These are phyloP conservation scores for Brachyhypopomus gauderio DNA, from an alignment of 2,113 vertebrate genomes.

Conservation along the genomic window DNA sequence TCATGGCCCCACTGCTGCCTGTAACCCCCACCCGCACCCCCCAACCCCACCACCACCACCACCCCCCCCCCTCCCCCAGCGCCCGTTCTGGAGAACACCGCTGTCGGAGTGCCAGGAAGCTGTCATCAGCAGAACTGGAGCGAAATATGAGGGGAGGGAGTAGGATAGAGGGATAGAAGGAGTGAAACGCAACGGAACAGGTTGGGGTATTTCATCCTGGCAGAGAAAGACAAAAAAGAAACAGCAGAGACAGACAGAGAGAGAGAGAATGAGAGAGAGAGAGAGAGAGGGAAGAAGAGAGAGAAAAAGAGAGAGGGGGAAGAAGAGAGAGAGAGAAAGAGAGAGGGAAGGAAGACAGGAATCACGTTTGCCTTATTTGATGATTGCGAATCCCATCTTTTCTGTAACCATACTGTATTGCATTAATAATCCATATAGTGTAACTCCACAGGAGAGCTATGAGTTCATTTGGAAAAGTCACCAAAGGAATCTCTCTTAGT, in stretches of 20 bases:
- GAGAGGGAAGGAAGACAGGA: constrained; percentile 23
- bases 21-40: constrained; percentile 46
- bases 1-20: constrained; percentile 72
- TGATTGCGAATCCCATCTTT: constrained; percentile 26
- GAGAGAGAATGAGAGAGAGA: constrained; percentile 59
- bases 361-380: neutral
- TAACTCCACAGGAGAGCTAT: neutral
- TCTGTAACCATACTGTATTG: constrained; percentile 17
- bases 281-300: constrained; percentile 42
- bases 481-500: neutral
- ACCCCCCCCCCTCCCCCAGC: constrained; percentile 41
- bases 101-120: constrained; percentile 65
- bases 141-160: constrained; percentile 38
- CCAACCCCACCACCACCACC: constrained; percentile 37
- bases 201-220: constrained; percentile 34
- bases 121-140: constrained; percentile 68
- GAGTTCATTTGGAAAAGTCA: neutral
- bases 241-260: neutral
- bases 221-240: constrained; percentile 16
- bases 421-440: constrained; percentile 13
- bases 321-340: constrained; percentile 37
- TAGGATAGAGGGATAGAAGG: constrained; percentile 61
- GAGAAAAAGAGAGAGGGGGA: constrained; percentile 41
- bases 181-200: constrained; percentile 49
- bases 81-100: constrained; percentile 60